Evolutionary conservation across 2,888 invertebrate species (phyloP).

Genomic region (Melinaea menophilus): DNA sequence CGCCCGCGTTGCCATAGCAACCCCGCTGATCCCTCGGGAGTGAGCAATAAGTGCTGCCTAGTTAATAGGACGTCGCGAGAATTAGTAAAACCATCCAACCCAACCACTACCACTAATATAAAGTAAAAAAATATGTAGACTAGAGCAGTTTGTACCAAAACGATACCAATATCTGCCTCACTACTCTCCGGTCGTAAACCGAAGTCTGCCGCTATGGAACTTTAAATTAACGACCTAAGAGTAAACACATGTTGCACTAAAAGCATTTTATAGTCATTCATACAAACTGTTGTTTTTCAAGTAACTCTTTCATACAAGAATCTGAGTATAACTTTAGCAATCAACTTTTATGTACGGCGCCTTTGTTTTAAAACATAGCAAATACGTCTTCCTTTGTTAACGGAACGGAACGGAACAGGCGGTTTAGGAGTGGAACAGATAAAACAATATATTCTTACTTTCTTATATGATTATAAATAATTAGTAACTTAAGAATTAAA

Average conservation of each 20-base stretch:
- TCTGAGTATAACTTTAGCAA: conserved; percentile 3
- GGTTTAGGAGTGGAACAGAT: too few species aligned
- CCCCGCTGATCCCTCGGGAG: conserved; percentile 56
- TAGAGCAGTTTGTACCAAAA: conserved; percentile 31
- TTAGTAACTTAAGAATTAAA: too few species aligned
- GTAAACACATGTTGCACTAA: conserved; percentile 62
- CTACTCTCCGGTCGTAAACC: conserved; percentile 43
- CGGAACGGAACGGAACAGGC: background rate
- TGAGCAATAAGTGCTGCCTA: conserved; percentile 64
- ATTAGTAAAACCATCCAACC: conserved; percentile 63
- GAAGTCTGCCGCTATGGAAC: conserved; percentile 51
- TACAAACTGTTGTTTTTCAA: conserved; percentile 14
- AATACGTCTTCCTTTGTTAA: background rate
- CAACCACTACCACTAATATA: conserved; percentile 66
- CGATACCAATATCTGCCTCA: conserved; percentile 54
- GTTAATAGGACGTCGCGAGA: conserved; percentile 69
- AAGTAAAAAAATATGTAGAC: conserved; percentile 62
- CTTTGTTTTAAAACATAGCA: conserved; percentile 6
- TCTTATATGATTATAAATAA: too few species aligned
- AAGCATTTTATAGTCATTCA: conserved; percentile 52
- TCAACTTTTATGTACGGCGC: background rate
- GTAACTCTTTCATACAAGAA: conserved; percentile 5
- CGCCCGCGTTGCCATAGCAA: conserved; percentile 50
- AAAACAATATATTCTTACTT: too few species aligned
- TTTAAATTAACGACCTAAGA: conserved; percentile 59